phyloP scores from a whole-genome alignment of 2,113 vertebrate genomes.

The Orycteropus afer region DNA sequence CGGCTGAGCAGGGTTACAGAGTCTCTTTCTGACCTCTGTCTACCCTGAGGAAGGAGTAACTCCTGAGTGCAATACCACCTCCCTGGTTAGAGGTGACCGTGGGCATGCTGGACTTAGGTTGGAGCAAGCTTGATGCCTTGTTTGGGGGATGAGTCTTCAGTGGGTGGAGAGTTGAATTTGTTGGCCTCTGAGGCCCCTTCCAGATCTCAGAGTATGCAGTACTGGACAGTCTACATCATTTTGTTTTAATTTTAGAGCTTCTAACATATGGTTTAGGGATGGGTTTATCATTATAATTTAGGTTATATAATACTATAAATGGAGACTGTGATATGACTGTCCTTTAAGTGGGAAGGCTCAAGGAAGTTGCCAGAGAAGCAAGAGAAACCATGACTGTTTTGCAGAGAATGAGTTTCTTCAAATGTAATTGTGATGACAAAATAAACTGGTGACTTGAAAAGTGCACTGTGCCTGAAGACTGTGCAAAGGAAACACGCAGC shows the following conservation, averaged over 20 bases:
- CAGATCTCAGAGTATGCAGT: slow-evolving; percentile 50
- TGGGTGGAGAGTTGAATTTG: slow-evolving; percentile 39
- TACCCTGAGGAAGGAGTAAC: background rate
- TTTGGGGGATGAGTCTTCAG: background rate
- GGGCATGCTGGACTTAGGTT: background rate
- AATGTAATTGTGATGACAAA: background rate
- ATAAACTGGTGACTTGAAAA: background rate
- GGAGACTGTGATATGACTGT: slow-evolving; percentile 48
- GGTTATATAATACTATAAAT: slow-evolving; percentile 74
- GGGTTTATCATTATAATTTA: slow-evolving; percentile 73
- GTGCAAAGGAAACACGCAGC: background rate
- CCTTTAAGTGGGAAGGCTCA: slow-evolving; percentile 63
- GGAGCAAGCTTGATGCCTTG: background rate
- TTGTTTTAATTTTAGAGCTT: slow-evolving; percentile 75
- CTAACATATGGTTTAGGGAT: slow-evolving; percentile 71
- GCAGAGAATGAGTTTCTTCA: background rate
- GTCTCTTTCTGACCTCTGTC: background rate
- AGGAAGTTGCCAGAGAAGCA: slow-evolving; percentile 57
- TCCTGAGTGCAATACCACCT: background rate
- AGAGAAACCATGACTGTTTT: slow-evolving; percentile 38
- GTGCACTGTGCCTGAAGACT: background rate
- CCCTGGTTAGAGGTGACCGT: background rate
- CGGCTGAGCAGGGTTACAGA: background rate
- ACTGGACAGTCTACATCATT: slow-evolving; percentile 60
- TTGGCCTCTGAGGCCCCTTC: slow-evolving; percentile 53